A percentile compares a stretch with the other conserved stretches of the same genome.
phyloP scores from a whole-genome alignment of 1,140 invertebrate genomes.

The Drosophila kanapiae region DNA sequence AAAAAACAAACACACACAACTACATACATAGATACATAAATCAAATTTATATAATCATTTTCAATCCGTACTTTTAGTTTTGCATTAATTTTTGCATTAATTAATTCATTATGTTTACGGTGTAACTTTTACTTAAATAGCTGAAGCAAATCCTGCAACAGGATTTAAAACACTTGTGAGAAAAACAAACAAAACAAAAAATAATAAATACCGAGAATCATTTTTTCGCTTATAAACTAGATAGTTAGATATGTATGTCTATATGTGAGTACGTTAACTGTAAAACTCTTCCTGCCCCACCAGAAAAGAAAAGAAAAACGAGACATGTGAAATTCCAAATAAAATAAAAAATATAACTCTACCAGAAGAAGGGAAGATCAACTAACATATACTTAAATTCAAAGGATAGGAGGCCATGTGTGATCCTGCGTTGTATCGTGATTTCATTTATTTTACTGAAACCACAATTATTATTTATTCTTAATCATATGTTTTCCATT shows the following conservation, averaged over 20 bases:
- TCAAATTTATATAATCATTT: slow-evolving; percentile 75
- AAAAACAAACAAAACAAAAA: slow-evolving; percentile 16
- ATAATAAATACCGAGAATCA: slow-evolving; percentile 9
- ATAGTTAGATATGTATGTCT: slow-evolving; percentile 48
- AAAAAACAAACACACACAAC: slow-evolving; percentile 57
- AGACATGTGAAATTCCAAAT: slow-evolving; percentile 59
- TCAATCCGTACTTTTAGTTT: slow-evolving; percentile 45
- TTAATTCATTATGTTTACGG: slow-evolving; percentile 51
- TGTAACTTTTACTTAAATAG: slow-evolving; percentile 74
- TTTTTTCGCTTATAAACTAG: slow-evolving; percentile 38
- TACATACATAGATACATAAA: slow-evolving; percentile 64
- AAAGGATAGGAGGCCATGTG: neutral
- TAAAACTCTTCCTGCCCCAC: slow-evolving; percentile 74
- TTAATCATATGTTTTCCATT: neutral
- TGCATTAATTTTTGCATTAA: slow-evolving; percentile 54
- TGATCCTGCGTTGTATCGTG: slow-evolving; percentile 8
- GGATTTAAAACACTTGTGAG: slow-evolving; percentile 75
- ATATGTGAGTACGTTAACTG: slow-evolving; percentile 58
- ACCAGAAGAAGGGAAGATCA: neutral
- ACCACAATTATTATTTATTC: slow-evolving; percentile 5
- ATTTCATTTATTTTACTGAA: neutral
- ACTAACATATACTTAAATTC: slow-evolving; percentile 11
- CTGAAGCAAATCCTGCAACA: slow-evolving; percentile 82
- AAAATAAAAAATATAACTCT: slow-evolving; percentile 16
- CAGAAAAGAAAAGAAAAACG: slow-evolving; percentile 52